Evolutionary conservation across 2,888 invertebrate species (phyloP).

Genomic region (Eledona agricola): DNA sequence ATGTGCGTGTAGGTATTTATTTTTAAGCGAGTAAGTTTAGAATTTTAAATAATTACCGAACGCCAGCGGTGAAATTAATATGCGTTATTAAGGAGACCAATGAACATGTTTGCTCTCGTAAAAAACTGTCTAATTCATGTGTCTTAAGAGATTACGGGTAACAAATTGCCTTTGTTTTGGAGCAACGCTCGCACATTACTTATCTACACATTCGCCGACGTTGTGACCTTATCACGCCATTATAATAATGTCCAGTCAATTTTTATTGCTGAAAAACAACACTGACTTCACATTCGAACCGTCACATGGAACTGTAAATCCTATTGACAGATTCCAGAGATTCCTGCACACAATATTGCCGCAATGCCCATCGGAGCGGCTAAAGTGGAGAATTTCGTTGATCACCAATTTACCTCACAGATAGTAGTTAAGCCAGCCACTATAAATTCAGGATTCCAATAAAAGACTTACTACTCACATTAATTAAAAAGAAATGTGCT

Average conservation of each 20-base stretch:
- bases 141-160: constrained; percentile 43
- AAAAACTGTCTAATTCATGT: constrained; percentile 46
- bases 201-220: constrained; percentile 15
- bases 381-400: constrained; percentile 53
- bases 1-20: constrained; percentile 42
- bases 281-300: constrained; percentile 45
- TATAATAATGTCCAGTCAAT: constrained; percentile 21
- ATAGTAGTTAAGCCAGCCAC: constrained; percentile 53
- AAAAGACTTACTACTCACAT: constrained; percentile 43
- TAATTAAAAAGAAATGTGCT: constrained; percentile 38
- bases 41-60: constrained; percentile 37
- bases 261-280: constrained; percentile 29
- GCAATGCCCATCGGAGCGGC: constrained; percentile 52
- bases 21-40: constrained; percentile 42
- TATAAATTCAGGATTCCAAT: constrained; percentile 57
- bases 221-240: constrained; percentile 18
- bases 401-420: constrained; percentile 61
- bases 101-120: constrained; percentile 44
- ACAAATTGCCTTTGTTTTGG: constrained; percentile 44
- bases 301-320: constrained; percentile 58
- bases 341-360: constrained; percentile 56
- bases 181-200: constrained; percentile 24
- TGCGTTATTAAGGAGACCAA: constrained; percentile 46
- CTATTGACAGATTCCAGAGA: constrained; percentile 58
- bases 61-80: constrained; percentile 44